Evolutionary conservation across 2,888 invertebrate species (phyloP).

Genomic region (Ectemnius continuus): DNA sequence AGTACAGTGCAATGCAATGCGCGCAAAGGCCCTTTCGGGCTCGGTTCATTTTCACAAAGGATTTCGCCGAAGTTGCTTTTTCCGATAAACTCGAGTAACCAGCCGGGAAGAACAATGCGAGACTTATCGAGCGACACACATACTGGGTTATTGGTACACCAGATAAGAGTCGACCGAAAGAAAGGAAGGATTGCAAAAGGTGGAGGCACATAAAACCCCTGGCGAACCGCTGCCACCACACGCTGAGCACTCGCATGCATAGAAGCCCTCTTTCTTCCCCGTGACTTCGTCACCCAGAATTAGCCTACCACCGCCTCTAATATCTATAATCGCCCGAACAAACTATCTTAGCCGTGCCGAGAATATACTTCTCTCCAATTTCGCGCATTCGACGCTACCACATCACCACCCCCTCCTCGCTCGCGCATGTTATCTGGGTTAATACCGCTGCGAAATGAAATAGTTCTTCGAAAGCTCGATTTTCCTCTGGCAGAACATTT

Average conservation of each 20-base stretch:
- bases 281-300: constrained; percentile 39
- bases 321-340: constrained; percentile 13
- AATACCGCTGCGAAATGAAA: no score
- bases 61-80: constrained; percentile 40
- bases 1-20: not conserved
- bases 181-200: constrained; percentile 36
- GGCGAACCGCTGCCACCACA: not conserved
- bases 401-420: no score
- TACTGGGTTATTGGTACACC: constrained; percentile 51
- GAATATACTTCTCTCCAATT: no score
- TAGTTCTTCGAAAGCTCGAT: no score
- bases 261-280: constrained; percentile 8
- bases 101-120: constrained; percentile 44
- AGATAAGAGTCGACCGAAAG: constrained; percentile 47
- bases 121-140: constrained; percentile 56
- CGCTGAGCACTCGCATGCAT: not conserved
- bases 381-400: no score
- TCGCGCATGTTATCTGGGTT: no score
- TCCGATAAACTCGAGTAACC: constrained; percentile 42
- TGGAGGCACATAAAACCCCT: constrained; percentile 9
- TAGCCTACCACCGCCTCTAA: constrained; percentile 17
- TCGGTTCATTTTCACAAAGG: constrained; percentile 36
- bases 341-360: no score
- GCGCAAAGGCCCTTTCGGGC: constrained; percentile 2
- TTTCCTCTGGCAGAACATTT: no score